Evolutionary conservation across 2,797 vertebrate genomes (phyloP), one percentile per base, ranked within the genome.

Genomic region (Meriones psammophilus): DNA sequence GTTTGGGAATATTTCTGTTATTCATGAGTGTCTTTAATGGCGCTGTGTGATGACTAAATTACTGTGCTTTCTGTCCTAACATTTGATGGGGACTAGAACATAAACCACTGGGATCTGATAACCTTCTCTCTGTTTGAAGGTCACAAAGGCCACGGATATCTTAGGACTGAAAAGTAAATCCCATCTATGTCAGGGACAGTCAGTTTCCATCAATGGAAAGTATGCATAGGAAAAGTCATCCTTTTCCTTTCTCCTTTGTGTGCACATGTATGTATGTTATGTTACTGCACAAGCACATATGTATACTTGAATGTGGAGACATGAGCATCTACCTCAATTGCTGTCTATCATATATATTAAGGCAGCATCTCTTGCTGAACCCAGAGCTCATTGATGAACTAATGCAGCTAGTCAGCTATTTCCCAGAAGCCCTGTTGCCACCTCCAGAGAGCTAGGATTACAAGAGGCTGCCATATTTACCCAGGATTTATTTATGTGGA

Each of bases 101-200:
- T 7, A n/a, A 15, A 14, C 36, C 5, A 1, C 66, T 5, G 2
- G 56, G 30, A 17, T 22, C 13, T 2, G 4, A 56, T 28, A 24
- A 0, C 54, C 54, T 86, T 69, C 54, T 88, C 79, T n/a, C 36
- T 3, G 12, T 36, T 42, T 64, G 73, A 56, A 68, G 6, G 64
- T 14, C 18, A 9, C 8, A 2, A 6, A 36, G 62, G 50, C 28
- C n/a, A 33, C 0, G 0, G 58, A 58, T 22, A 28, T 4, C 71
- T 33, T 26, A 18, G 36, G 71, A 33, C 3, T 14, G 0, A 1
- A 46, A 9, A 81, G 28, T 64, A 69, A 92, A 79, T 33, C 56
- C 56, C 5, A n/a, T 66, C 24, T 2, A 3, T 0, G 13, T 18
- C 69, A 1, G 42, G 1, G 17, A 42, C 0, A 14, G 50, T 28